These are phyloP conservation scores for Brachyptera risi DNA, from an alignment of 2,888 invertebrate species.

Conservation along the genomic window DNA sequence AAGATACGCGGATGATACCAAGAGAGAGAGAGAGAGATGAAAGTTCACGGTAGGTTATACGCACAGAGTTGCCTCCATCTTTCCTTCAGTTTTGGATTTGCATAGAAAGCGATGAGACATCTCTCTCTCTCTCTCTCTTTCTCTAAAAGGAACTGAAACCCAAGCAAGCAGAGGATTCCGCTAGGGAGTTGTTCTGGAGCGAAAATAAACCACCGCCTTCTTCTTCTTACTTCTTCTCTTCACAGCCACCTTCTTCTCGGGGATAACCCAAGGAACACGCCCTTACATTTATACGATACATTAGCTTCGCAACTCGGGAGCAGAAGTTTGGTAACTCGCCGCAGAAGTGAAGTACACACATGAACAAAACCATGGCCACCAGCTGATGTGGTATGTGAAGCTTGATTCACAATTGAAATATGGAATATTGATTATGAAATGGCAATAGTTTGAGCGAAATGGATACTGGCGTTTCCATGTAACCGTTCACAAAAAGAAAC, in stretches of 20 bases:
- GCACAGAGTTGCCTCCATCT: not conserved
- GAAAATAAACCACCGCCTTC: conserved; percentile 19
- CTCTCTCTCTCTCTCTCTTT: not conserved
- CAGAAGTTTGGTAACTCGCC: not conserved
- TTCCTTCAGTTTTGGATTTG: conserved; percentile 12
- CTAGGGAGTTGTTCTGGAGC: conserved; percentile 6
- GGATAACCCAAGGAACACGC: conserved; percentile 2
- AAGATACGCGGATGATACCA: not conserved
- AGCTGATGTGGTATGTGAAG: too few species aligned
- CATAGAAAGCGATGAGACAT: conserved; percentile 14
- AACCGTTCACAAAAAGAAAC: too few species aligned
- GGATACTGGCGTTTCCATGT: too few species aligned
- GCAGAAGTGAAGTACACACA: too few species aligned
- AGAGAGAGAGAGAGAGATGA: too few species aligned
- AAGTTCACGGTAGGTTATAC: not conserved
- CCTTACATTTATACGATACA: conserved; percentile 10
- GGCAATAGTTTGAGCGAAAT: too few species aligned
- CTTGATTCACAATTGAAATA: too few species aligned
- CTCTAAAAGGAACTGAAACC: not conserved
- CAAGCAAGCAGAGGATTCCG: conserved; percentile 5
- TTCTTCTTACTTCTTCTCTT: too few species aligned
- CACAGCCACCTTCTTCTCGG: too few species aligned
- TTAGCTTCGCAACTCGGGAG: not conserved
- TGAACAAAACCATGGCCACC: too few species aligned
- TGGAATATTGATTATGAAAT: too few species aligned